A percentile compares a stretch with the other conserved stretches of the same genome.
phyloP scores from a whole-genome alignment of 2,113 vertebrate species.

The Scomber scombrus region DNA sequence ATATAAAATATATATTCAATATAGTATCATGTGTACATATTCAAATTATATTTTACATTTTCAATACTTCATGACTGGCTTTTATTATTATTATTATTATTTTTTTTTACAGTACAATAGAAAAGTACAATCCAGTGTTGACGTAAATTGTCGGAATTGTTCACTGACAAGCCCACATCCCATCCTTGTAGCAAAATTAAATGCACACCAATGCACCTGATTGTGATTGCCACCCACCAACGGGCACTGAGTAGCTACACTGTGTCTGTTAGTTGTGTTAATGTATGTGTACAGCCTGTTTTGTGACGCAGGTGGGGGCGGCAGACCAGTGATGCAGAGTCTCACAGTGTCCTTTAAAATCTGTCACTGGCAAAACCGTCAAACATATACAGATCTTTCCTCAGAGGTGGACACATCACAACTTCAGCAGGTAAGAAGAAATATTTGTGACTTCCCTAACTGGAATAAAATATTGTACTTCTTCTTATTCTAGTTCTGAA shows the following conservation, averaged over 20 bases:
- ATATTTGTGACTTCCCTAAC: conserved; percentile 1
- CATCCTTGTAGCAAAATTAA: not conserved
- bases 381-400: conserved; percentile 20
- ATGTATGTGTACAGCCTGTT: conserved; percentile 18
- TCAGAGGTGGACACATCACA: conserved; percentile 16
- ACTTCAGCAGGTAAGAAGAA: conserved; percentile 54
- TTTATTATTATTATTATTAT: too few species aligned
- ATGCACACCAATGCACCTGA: conserved; percentile 17
- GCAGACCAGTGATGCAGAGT: conserved; percentile 44
- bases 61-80: too few species aligned
- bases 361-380: conserved; percentile 7
- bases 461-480: not conserved
- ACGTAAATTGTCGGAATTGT: not conserved
- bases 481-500: not conserved
- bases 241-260: conserved; percentile 17
- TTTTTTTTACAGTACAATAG: too few species aligned
- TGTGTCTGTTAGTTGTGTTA: conserved; percentile 20
- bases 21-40: not conserved
- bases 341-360: conserved; percentile 60
- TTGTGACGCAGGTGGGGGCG: conserved; percentile 35
- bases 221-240: conserved; percentile 6
- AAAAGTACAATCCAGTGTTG: not conserved
- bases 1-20: not conserved
- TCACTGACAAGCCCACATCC: conserved; percentile 1
- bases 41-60: not conserved